phyloP scores from a whole-genome alignment of 2,113 vertebrate genomes.

The Neolamprologus fasciatus region DNA sequence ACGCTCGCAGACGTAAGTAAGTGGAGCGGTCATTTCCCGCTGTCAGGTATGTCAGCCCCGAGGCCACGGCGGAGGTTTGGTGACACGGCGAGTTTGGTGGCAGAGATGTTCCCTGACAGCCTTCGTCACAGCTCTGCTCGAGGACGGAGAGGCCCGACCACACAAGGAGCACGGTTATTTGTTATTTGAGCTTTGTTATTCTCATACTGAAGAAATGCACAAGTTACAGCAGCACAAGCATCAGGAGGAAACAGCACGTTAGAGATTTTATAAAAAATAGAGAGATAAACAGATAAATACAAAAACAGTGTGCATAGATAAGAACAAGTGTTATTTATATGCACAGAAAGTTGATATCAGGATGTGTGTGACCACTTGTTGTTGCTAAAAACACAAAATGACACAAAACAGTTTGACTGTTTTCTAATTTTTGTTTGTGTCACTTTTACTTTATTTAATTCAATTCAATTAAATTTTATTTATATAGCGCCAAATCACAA shows the following conservation, averaged over 20 bases:
- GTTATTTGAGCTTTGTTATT: neutral
- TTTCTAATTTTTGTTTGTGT: neutral
- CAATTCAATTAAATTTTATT: no score
- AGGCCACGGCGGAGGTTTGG: neutral
- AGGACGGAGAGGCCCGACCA: neutral
- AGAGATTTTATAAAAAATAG: neutral
- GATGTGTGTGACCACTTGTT: neutral
- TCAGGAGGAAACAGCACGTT: rapidly evolving
- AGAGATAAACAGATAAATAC: neutral
- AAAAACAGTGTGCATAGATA: rapidly evolving
- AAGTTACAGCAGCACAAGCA: neutral
- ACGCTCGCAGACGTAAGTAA: neutral
- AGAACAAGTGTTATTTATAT: neutral
- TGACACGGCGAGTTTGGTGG: neutral
- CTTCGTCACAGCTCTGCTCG: neutral
- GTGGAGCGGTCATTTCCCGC: conserved; percentile 30
- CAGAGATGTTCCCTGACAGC: neutral
- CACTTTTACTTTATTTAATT: neutral
- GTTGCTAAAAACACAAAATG: neutral
- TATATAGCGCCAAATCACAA: no score
- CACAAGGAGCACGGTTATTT: neutral
- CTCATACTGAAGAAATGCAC: rapidly evolving
- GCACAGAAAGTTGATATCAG: neutral
- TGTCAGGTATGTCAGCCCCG: conserved; percentile 42
- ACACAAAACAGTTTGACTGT: neutral